Percentiles rank a stretch among this genome's conserved stretches.
These are phyloP conservation scores for Epinotia nisella DNA, from an alignment of 2,888 invertebrate species.

Conservation along the genomic window DNA sequence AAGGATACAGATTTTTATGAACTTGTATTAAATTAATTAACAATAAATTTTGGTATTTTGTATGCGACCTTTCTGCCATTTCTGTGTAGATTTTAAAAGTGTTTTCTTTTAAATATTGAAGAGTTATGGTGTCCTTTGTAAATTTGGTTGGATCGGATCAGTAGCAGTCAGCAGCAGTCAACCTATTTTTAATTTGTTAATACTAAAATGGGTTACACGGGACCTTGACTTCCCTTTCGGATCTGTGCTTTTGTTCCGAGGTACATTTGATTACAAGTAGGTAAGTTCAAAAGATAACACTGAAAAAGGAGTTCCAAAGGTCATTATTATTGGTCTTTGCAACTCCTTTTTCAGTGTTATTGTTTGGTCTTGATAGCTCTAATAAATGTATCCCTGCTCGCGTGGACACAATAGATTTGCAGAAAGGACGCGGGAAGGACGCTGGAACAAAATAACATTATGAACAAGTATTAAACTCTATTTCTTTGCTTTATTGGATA, in stretches of 20 bases:
- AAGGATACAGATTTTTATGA: slow-evolving; percentile 12
- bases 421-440: slow-evolving; percentile 26
- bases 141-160: neutral
- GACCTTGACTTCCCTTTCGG: neutral
- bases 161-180: neutral
- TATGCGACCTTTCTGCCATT: no score
- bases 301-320: neutral
- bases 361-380: slow-evolving; percentile 40
- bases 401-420: slow-evolving; percentile 39
- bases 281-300: neutral
- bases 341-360: slow-evolving; percentile 32
- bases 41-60: neutral
- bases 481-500: no score
- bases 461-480: no score
- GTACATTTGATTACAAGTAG: neutral
- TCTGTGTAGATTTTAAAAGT: no score
- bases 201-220: neutral
- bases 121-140: neutral
- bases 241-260: neutral
- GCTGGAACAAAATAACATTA: no score
- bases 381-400: slow-evolving; percentile 40
- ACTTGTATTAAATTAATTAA: no score
- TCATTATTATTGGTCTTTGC: slow-evolving; percentile 14
- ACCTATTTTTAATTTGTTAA: no score
- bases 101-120: neutral